Evolutionary conservation across 2,113 vertebrate species (phyloP), one percentile per base, ranked within the genome.

Genomic region (Vidua chalybeata): DNA sequence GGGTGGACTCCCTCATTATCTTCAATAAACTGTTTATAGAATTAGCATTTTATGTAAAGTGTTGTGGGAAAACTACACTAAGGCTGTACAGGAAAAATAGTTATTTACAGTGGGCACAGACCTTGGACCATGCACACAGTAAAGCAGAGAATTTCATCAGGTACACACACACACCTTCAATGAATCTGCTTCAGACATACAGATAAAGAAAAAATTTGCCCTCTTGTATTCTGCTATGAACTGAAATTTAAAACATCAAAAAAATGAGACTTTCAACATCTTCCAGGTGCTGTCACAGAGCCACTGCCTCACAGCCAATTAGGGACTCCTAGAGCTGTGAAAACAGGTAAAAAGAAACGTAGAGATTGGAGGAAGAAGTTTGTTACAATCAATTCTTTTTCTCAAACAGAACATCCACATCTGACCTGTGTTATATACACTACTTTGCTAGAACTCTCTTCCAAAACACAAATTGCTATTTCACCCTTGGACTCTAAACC

Each of bases 101-200:
- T 54, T 73, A 45, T 58, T 77, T 51, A 73, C 33, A 3, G 1
- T 19, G 16, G 15, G 27, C 45, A 82, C 21, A 82, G 21, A 15
- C 27, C 10, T 75, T 35, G 39, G 18, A 63, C 21, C 35, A 15
- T 1, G 15, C 13, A 62, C 64, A 46, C 23, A 74, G 23, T 21
- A 86, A 68, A 78, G 16, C 13, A 64, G 33, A 10, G 21, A 78
- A 66, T 74, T 71, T 21, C 16, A 62, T 19, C 68, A 74, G 7
- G 8, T 49, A 66, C 9, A 46, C 5, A 35, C 14, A 28, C 4
- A 62, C 5, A n/a, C n/a, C 9, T 48, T 41, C 35, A 49, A 20
- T 27, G 11, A 69, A 80, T 52, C 20, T 69, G n/a, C 28, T 73
- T 73, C 27, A 77, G 31, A 41, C 0, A 0, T 23, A 35, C 0